phyloP scores from a whole-genome alignment of 1,140 invertebrate species.

The Microplitis demolitor region DNA sequence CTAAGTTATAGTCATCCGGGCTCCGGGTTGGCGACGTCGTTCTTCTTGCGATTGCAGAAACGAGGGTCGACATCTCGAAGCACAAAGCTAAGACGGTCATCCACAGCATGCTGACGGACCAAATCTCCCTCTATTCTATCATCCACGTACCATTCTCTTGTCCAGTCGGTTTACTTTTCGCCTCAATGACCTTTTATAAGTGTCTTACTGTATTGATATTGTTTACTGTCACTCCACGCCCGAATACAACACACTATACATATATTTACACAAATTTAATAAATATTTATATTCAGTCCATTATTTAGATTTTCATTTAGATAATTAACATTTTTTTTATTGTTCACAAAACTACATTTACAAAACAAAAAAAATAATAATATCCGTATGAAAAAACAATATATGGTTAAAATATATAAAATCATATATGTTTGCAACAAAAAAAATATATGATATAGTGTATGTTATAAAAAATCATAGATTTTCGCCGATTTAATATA shows the following conservation, averaged over 20 bases:
- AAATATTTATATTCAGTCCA: neutral
- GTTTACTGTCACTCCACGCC: neutral
- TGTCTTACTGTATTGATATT: neutral
- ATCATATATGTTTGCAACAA: too few species aligned
- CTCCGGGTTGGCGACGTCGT: constrained; percentile 13
- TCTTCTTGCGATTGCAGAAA: constrained; percentile 48
- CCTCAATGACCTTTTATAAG: constrained; percentile 20
- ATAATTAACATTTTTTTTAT: too few species aligned
- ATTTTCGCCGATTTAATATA: too few species aligned
- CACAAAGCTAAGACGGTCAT: constrained; percentile 49
- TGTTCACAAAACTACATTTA: too few species aligned
- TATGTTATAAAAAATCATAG: too few species aligned
- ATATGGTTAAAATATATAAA: too few species aligned
- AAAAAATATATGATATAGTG: too few species aligned
- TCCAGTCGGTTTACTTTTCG: constrained; percentile 19
- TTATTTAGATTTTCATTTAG: too few species aligned
- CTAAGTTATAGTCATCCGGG: constrained; percentile 40
- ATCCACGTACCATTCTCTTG: constrained; percentile 40
- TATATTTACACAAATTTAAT: neutral
- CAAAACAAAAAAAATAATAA: neutral
- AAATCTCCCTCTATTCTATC: constrained; percentile 35
- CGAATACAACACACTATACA: neutral
- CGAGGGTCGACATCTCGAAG: constrained; percentile 53
- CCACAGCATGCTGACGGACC: constrained; percentile 45
- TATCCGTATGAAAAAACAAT: too few species aligned